A percentile compares a stretch with the other conserved stretches of the same genome.
Conservation (phyloP, 2,113 vertebrate species). For the Acanthochromis polyacanthus region DNA sequence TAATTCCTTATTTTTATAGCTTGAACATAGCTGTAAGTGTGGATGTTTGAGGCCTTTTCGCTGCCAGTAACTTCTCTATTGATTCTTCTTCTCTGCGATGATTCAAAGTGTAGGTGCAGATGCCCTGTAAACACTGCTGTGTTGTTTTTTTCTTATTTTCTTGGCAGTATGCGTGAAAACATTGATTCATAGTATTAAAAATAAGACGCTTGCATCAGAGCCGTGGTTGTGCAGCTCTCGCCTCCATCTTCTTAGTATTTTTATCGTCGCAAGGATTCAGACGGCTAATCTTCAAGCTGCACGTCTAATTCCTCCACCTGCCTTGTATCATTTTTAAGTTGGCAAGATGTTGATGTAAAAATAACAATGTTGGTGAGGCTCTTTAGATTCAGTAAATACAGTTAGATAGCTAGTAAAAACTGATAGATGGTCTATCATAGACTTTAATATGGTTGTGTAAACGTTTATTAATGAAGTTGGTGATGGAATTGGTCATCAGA, state of each 20-base stretch:
- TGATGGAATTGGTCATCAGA: too few relatives aligned
- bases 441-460: too few relatives aligned
- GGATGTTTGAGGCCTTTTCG: background rate
- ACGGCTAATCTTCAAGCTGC: slow-evolving; percentile 2
- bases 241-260: slow-evolving; percentile 49
- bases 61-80: slow-evolving; percentile 8
- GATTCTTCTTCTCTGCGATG: slow-evolving; percentile 10
- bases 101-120: slow-evolving; percentile 41
- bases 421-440: too few relatives aligned
- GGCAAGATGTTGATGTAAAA: background rate
- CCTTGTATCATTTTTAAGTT: background rate
- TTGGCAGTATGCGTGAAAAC: slow-evolving; percentile 5
- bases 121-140: slow-evolving; percentile 20
- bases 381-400: too few relatives aligned
- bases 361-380: background rate
- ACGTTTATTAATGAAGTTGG: too few relatives aligned
- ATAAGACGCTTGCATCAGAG: slow-evolving; percentile 45
- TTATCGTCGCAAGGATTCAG: slow-evolving; percentile 17
- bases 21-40: background rate
- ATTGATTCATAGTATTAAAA: slow-evolving; percentile 54
- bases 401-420: too few relatives aligned
- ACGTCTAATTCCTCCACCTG: background rate
- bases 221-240: slow-evolving; percentile 22
- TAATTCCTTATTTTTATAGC: background rate
- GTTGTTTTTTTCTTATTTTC: slow-evolving; percentile 1